Evolutionary conservation across 64 coral and sea anemone genomes (phyloP).

Genomic region (Actinia tenebrosa): DNA sequence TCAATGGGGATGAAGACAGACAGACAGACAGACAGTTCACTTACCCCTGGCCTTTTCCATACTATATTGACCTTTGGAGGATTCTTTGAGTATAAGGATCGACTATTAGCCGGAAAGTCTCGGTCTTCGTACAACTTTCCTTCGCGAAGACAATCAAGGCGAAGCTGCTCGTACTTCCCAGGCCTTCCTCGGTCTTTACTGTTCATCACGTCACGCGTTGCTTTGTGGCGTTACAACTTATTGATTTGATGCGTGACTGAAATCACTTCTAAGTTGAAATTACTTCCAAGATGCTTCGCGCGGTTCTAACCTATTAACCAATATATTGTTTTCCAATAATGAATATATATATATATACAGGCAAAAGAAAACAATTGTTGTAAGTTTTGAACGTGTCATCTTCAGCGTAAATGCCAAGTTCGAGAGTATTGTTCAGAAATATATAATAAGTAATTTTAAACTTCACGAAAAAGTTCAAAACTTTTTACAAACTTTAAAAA

Average conservation of each 20-base stretch:
- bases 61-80: constrained; percentile 17
- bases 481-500: no score
- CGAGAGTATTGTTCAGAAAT: no score
- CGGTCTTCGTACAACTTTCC: constrained; percentile 37
- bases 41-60: constrained; percentile 55
- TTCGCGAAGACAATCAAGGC: constrained; percentile 16
- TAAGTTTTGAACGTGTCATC: no score
- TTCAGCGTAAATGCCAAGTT: no score
- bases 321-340: no score
- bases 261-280: not conserved
- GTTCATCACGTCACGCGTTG: not conserved
- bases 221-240: not conserved
- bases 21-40: not conserved
- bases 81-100: constrained; percentile 35
- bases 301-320: no score
- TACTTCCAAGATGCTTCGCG: no score
- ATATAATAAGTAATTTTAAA: no score
- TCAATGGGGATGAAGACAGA: no score
- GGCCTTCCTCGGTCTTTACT: not conserved
- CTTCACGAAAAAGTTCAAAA: no score
- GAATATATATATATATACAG: no score
- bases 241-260: not conserved
- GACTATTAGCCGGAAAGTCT: constrained; percentile 40
- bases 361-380: no score
- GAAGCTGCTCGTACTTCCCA: constrained; percentile 2